Evolutionary conservation across 2,113 vertebrate genomes (phyloP).

Genomic region (Lathamus discolor): DNA sequence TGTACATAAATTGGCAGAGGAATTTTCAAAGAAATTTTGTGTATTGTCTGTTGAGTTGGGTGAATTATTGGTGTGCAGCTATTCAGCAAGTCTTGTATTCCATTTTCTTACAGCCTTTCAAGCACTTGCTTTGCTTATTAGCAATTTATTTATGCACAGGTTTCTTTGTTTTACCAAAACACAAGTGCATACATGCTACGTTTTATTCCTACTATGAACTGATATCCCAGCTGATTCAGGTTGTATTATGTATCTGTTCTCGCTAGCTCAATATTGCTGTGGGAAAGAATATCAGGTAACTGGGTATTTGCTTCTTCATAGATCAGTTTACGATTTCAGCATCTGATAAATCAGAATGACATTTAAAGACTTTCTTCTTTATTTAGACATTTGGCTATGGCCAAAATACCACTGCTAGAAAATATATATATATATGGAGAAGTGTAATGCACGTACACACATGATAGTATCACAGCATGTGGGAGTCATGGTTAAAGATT

Average conservation of each 20-base stretch:
- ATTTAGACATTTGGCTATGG: neutral
- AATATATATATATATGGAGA: neutral
- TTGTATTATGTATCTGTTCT: neutral
- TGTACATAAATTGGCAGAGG: neutral
- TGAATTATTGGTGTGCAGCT: neutral
- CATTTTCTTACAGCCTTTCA: neutral
- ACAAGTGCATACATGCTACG: accelerated
- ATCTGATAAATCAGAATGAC: neutral
- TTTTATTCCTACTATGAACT: neutral
- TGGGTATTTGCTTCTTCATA: neutral
- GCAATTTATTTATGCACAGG: neutral
- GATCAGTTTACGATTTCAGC: neutral
- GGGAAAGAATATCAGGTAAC: neutral
- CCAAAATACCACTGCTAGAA: neutral
- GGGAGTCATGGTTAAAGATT: neutral
- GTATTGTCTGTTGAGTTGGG: neutral
- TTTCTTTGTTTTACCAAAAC: neutral
- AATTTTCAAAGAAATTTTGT: neutral
- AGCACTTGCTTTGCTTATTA: neutral
- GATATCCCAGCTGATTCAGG: neutral
- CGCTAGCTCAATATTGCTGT: neutral
- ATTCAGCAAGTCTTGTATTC: neutral
- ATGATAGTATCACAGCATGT: accelerated
- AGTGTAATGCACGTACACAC: neutral
- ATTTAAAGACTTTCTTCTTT: neutral